Conservation (phyloP, 2,888 invertebrate species). For the Gryllus longicercus region DNA sequence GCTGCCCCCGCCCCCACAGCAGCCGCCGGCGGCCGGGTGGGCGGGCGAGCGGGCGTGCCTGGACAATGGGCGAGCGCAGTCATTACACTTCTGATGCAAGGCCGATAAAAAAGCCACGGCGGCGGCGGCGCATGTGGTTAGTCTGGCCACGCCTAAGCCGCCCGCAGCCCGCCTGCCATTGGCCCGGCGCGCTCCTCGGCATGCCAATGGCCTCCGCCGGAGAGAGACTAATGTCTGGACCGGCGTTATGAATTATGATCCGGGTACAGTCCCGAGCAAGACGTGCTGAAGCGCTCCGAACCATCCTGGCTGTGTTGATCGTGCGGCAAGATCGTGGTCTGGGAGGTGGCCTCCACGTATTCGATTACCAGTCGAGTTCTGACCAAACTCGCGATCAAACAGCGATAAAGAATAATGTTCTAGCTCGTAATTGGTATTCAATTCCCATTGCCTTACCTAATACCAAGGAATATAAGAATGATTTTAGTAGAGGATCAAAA, state of each 20-base stretch:
- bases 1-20: too few species aligned
- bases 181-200: background rate
- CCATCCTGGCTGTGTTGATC: too few species aligned
- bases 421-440: too few species aligned
- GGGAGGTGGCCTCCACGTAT: too few species aligned
- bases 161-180: background rate
- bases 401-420: too few species aligned
- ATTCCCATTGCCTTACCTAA: too few species aligned
- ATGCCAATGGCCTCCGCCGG: background rate
- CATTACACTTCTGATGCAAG: background rate
- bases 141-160: slow-evolving; percentile 4
- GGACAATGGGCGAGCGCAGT: background rate
- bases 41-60: background rate
- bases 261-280: background rate
- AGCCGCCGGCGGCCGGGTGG: too few species aligned
- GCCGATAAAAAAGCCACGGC: background rate
- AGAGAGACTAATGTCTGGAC: background rate
- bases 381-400: too few species aligned
- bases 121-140: background rate
- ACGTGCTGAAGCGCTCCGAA: background rate
- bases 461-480: too few species aligned
- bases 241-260: background rate
- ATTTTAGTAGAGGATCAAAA: too few species aligned
- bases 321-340: too few species aligned
- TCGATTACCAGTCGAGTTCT: too few species aligned